Base-by-base conservation (phyloP, 2,113 vertebrate genomes). In the Noctilio leporinus region DNA sequence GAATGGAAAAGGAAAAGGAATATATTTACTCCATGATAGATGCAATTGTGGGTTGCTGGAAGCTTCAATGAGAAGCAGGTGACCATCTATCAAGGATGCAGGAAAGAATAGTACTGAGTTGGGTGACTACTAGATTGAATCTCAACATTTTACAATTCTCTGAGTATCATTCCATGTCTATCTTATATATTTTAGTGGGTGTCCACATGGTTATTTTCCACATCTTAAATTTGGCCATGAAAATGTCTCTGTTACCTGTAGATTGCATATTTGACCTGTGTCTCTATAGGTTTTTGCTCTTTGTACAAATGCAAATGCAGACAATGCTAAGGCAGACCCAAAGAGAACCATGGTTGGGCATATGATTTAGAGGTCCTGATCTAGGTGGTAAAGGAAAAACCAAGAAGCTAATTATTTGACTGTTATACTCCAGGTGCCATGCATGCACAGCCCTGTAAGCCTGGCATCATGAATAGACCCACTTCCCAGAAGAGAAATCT, bases 111-210 rank as follows among this genome's bases (percentile, higher is more conserved):
- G 22, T 33, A 10, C 15, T 45, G 9, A 11, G 4, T 47, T 59
- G 14, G 2, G 5, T 75, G 40, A 87, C 26, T 12, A 33, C 5
- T n/a, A 5, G 30, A 67, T 57, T 7, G 3, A 30, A 80, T 8
- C 9, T 76, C 16, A 5, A 16, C 43, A 0, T 73, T 87, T 33
- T 24, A 28, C 22, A 22, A 10, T 77, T 55, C 14, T 81, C 49
- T 49, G 40, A 72, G 47, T 26, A 26, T 40, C 51, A 77, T 55
- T 82, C 16, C 17, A 20, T 10, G 2, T 30, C 5, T n/a, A 14
- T 5, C 6, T 14, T 14, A 0, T 19, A 20, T 2, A 2, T 38
- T 30, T 77, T 38, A 35, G 1, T 67, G 24, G 16, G 0, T 15
- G 9, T 16, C 49, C 33, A 19, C 35, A 11, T 47, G 30, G 38